Conservation (phyloP, 1,140 invertebrate species). For the Bicyclus anynana region DNA sequence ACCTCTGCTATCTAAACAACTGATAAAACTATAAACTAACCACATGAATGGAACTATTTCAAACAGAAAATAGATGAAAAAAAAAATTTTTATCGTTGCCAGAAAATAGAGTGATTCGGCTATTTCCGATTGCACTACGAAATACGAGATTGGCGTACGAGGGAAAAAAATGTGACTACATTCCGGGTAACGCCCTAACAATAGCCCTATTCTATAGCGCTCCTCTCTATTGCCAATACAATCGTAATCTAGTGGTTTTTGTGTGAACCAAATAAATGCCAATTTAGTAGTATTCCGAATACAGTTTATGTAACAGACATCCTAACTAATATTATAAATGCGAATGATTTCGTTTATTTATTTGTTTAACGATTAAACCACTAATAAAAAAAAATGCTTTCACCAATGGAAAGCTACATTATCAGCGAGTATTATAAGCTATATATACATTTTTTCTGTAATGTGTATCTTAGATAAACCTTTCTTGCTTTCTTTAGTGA, state of each 20-base stretch:
- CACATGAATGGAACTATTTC: conserved; percentile 1
- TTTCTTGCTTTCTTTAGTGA: too few species aligned
- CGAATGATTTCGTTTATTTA: too few species aligned
- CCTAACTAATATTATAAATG: too few species aligned
- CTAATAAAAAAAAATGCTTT: too few species aligned
- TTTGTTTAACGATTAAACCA: too few species aligned
- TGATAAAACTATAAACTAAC: not conserved
- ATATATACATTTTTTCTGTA: too few species aligned
- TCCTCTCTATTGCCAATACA: conserved; percentile 14
- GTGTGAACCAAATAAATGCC: conserved; percentile 8
- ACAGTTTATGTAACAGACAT: not conserved
- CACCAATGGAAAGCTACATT: too few species aligned
- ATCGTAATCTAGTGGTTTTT: conserved; percentile 12
- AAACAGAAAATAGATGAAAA: conserved; percentile 12
- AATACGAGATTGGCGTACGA: conserved; percentile 22
- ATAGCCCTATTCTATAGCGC: conserved; percentile 17
- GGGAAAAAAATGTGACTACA: conserved; percentile 24
- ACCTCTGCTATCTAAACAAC: not conserved
- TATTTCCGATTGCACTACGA: conserved; percentile 20
- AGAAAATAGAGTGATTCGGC: conserved; percentile 18
- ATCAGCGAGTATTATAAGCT: too few species aligned
- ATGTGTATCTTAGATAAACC: too few species aligned
- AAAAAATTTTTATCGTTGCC: conserved; percentile 17
- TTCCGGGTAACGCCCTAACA: conserved; percentile 21
- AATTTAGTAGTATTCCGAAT: conserved; percentile 8